Percentiles rank a stretch among this genome's conserved stretches.
phyloP scores from a whole-genome alignment of 2,888 invertebrate species.

The Idaea straminata region DNA sequence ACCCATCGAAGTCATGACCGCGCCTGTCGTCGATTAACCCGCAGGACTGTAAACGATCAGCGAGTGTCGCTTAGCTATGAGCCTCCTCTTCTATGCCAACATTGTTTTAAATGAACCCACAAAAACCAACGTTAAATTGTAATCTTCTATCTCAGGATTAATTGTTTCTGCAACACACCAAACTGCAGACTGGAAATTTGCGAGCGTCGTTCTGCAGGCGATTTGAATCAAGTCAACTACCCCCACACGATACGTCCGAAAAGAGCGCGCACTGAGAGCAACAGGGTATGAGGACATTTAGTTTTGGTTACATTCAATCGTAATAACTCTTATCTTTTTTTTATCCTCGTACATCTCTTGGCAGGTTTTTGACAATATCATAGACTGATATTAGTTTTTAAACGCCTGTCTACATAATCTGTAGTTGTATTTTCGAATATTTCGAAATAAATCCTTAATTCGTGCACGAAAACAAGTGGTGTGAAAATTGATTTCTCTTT shows the following conservation, averaged over 20 bases:
- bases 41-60: constrained; percentile 27
- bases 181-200: constrained; percentile 24
- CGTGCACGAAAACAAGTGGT: too few relatives aligned
- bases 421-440: too few relatives aligned
- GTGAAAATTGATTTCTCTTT: too few relatives aligned
- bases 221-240: constrained; percentile 34
- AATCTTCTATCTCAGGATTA: constrained; percentile 15
- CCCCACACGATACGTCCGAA: constrained; percentile 30
- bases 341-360: too few relatives aligned
- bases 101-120: too few relatives aligned
- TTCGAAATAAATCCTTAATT: too few relatives aligned
- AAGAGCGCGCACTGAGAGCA: constrained; percentile 40
- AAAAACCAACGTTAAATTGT: neutral
- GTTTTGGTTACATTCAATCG: neutral
- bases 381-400: too few relatives aligned
- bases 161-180: constrained; percentile 35
- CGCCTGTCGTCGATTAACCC: too few relatives aligned
- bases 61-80: constrained; percentile 20
- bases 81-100: too few relatives aligned
- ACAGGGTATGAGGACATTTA: constrained; percentile 41
- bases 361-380: too few relatives aligned
- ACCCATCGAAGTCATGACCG: too few relatives aligned
- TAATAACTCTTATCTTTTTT: neutral
- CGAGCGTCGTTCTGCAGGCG: constrained; percentile 51
- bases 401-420: too few relatives aligned